A percentile compares a stretch with the other conserved stretches of the same genome.
phyloP scores from a whole-genome alignment of 2,113 vertebrate genomes.

The Brachypteracias leptosomus region DNA sequence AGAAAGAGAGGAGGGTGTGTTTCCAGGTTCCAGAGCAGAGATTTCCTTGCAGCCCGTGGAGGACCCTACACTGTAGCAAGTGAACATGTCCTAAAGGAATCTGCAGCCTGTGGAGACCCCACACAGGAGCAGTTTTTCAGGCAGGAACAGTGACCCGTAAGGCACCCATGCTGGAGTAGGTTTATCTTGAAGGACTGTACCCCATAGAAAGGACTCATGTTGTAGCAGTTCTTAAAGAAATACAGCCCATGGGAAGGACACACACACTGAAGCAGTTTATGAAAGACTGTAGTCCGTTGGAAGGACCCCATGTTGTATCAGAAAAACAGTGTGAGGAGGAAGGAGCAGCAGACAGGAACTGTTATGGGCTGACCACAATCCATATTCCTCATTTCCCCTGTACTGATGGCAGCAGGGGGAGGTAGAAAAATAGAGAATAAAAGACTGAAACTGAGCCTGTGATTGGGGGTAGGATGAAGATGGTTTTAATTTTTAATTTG shows the following conservation, averaged over 20 bases:
- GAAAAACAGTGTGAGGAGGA: neutral
- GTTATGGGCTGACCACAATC: rapidly evolving
- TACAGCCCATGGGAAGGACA: neutral
- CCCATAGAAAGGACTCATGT: neutral
- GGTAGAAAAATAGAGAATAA: neutral
- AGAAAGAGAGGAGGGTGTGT: neutral
- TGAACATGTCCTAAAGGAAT: neutral
- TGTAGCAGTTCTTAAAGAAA: neutral
- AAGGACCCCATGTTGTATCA: rapidly evolving
- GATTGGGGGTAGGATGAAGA: neutral
- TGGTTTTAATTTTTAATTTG: neutral
- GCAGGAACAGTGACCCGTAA: rapidly evolving
- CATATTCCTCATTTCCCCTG: neutral
- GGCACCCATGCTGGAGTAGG: rapidly evolving
- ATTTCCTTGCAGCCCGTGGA: neutral
- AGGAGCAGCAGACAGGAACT: neutral
- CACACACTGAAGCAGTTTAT: neutral
- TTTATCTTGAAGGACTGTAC: neutral
- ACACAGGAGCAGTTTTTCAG: neutral
- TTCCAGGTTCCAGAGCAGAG: neutral
- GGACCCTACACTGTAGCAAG: neutral
- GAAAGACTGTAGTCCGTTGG: neutral
- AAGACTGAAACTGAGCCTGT: neutral
- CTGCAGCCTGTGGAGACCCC: neutral
- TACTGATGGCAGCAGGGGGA: rapidly evolving